Evolutionary conservation across 2,797 vertebrate genomes (phyloP), one percentile per base, ranked within the genome.

Genomic region (Mus caroli): DNA sequence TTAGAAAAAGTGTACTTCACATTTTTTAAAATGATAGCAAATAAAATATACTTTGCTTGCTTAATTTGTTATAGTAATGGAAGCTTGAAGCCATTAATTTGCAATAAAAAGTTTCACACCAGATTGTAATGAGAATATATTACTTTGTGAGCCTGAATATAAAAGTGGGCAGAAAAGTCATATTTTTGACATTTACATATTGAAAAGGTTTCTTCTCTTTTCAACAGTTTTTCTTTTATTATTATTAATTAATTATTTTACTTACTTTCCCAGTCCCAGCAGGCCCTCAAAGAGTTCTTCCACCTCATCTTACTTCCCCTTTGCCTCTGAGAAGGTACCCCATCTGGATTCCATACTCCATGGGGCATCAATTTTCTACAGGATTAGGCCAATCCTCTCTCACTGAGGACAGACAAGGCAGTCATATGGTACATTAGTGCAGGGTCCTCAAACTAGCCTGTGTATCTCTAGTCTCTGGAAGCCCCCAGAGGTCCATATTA

Each of bases 11-110:
- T 84, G 4, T 40, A 43, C 6, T 77, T 92, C 62, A 40, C 31
- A 78, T 85, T 93, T 94, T 95, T 96, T 67, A 43, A 43, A 82
- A 91, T 87, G 34, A 84, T 0, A 86, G n/a, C 50, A 95, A 96
- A 97, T 94, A 80, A 96, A 95, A 40, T 71, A 2, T n/a, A 28
- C 37, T 75, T 87, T 84, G 28, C 43, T 71, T 88, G 9, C 43
- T 78, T 92, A 37, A 37, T 88, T 85, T 37, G 11, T 84, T 78
- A 52, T 67, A 43, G 46, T 69, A 88, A 52, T 67, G 50, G 83
- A 94, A 95, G 22, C 83, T 84, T 90, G 11, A n/a, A 84, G 73
- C 4, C 64, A 89, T 97, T 92, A 97, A 88, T 95, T 96, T 92
- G 91, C 20, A 92, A 87, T 83, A 80, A 96, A 91, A 88, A 67